Conservation (phyloP, 1,140 invertebrate genomes). For the Drosophila azteca region DNA sequence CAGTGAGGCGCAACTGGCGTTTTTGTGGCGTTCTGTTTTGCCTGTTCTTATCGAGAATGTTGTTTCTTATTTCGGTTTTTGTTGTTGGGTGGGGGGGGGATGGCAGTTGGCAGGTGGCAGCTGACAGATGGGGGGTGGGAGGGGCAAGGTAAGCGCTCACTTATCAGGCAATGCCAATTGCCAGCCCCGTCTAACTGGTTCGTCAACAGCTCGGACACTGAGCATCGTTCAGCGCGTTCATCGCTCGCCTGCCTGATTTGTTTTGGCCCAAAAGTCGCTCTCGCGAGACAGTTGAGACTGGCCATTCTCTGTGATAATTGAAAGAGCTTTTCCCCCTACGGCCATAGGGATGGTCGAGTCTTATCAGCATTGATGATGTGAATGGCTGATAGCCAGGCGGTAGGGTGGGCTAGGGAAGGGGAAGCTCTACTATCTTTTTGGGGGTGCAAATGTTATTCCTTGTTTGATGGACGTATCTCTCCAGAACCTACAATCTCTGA, state of each 20-base stretch:
- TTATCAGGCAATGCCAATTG: slow-evolving; percentile 42
- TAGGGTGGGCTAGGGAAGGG: slow-evolving; percentile 4
- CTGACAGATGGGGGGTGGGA: too few relatives aligned
- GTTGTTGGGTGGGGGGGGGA: slow-evolving; percentile 20
- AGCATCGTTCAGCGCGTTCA: slow-evolving; percentile 14
- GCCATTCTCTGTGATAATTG: slow-evolving; percentile 19
- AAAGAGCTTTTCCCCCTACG: slow-evolving; percentile 25
- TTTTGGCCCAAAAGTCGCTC: slow-evolving; percentile 28
- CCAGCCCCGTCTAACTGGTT: slow-evolving; percentile 44
- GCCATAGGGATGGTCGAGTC: slow-evolving; percentile 23
- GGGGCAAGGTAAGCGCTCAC: slow-evolving; percentile 19
- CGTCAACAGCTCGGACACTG: slow-evolving; percentile 47
- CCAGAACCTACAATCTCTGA: too few relatives aligned
- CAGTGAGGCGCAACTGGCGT: slow-evolving; percentile 40
- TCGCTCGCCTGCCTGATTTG: neutral
- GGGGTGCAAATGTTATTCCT: neutral
- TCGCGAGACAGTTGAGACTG: slow-evolving; percentile 1
- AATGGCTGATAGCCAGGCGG: slow-evolving; percentile 31
- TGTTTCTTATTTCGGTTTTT: slow-evolving; percentile 62
- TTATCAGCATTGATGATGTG: slow-evolving; percentile 22
- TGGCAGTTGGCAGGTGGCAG: neutral
- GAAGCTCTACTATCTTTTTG: slow-evolving; percentile 3
- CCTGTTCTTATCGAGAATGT: slow-evolving; percentile 55
- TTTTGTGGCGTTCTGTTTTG: slow-evolving; percentile 2
- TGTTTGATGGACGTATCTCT: too few relatives aligned